Percentiles rank a stretch among this genome's conserved stretches.
Conservation (phyloP, 92 coral and sea anemone species). For the Phenganax stokvisi region DNA sequence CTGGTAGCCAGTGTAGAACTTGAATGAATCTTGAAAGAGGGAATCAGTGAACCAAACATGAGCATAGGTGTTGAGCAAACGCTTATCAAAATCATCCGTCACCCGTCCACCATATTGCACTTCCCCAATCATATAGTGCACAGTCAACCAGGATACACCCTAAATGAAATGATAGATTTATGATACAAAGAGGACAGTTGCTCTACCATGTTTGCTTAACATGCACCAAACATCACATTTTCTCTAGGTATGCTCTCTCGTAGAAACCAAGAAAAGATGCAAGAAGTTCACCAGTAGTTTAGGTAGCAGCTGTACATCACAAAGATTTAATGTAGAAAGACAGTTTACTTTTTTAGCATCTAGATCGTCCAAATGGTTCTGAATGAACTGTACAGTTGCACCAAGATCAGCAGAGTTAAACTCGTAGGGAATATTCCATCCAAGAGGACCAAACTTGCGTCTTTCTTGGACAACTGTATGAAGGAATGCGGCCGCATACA, state of each 20-base stretch:
- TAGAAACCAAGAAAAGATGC: too few relatives aligned
- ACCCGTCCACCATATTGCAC: slow-evolving; percentile 99
- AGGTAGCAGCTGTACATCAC: too few relatives aligned
- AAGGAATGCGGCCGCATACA: slow-evolving; percentile 90
- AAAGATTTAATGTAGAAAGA: neutral
- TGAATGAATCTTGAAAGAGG: slow-evolving; percentile 85
- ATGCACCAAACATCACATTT: too few relatives aligned
- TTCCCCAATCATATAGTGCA: slow-evolving; percentile 97
- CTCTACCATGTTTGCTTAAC: too few relatives aligned
- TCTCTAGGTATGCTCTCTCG: too few relatives aligned
- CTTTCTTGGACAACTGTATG: slow-evolving; percentile 98
- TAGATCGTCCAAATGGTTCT: slow-evolving; percentile 93
- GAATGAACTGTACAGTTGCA: slow-evolving; percentile 96
- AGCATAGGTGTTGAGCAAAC: slow-evolving; percentile 90
- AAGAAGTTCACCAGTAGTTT: too few relatives aligned
- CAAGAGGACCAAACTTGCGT: slow-evolving; percentile 97
- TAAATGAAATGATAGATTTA: neutral
- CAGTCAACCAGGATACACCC: slow-evolving; percentile 98
- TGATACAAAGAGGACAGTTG: neutral
- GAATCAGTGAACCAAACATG: slow-evolving; percentile 83
- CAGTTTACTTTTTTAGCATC: slow-evolving; percentile 78
- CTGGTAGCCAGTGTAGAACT: slow-evolving; percentile 87
- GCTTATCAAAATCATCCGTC: slow-evolving; percentile 96
- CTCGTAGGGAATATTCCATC: slow-evolving; percentile 99
- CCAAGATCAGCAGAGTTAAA: slow-evolving; percentile 98